A percentile compares a stretch with the other conserved stretches of the same genome.
These are phyloP conservation scores for Carlito syrichta DNA, from an alignment of 2,113 vertebrate genomes.

Conservation along the genomic window DNA sequence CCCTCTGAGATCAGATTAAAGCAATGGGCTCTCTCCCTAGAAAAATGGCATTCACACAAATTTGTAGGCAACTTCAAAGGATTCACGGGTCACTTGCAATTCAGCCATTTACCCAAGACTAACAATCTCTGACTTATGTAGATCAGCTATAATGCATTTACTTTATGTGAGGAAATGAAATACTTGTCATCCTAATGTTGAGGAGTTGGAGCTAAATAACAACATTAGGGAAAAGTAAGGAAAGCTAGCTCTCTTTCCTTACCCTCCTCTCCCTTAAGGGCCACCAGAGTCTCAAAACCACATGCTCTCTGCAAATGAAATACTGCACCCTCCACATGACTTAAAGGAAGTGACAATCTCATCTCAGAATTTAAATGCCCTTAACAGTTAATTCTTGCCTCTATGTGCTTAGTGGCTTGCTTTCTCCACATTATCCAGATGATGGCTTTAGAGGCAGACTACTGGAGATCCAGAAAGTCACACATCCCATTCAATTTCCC, in stretches of 20 bases:
- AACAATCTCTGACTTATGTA: not conserved
- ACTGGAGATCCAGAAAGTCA: constrained; percentile 71
- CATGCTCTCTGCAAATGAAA: not conserved
- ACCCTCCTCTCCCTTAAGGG: not conserved
- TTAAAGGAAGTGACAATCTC: constrained; percentile 58
- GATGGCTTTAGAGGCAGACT: constrained; percentile 67
- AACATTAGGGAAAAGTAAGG: not conserved
- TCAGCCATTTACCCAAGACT: not conserved
- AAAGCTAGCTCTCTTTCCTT: fast-evolving
- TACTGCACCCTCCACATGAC: not conserved
- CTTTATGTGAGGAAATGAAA: constrained; percentile 31
- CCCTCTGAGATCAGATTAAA: constrained; percentile 15
- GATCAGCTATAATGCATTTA: not conserved
- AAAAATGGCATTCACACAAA: constrained; percentile 10
- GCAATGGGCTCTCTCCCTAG: not conserved
- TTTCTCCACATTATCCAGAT: constrained; percentile 60
- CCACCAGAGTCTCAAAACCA: not conserved
- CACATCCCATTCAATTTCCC: constrained; percentile 74
- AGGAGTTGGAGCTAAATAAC: not conserved
- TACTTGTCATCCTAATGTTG: not conserved
- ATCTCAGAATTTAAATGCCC: constrained; percentile 57
- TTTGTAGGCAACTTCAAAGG: not conserved
- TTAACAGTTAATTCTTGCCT: constrained; percentile 64
- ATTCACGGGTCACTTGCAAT: not conserved
- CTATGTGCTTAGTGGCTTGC: constrained; percentile 60